Base-by-base conservation (phyloP, 2,113 vertebrate species). In the Sapajus apella region DNA sequence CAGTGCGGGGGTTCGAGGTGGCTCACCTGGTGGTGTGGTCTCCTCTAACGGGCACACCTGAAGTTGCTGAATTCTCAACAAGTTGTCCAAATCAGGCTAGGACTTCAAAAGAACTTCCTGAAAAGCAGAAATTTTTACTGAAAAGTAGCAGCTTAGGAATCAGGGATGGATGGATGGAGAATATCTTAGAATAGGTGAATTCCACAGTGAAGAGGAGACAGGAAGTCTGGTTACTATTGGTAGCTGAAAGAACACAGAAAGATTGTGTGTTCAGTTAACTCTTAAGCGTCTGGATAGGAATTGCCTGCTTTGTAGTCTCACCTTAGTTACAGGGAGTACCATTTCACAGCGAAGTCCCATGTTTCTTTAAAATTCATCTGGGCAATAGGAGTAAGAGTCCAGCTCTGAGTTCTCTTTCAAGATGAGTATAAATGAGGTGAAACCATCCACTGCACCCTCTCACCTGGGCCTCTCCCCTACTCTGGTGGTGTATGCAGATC, bases 401-500 rank as follows among this genome's bases (percentile, higher is more conserved):
- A 68, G 37, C 61, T 73, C 80, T 70, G 83, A 89, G 80, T 90
- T 90, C 61, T 72, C 58, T 82, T 75, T 68, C 32, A 2, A 85
- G 70, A 91, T 79, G 58, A 96, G n/a, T 64, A 5, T 61, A 55
- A 56, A 64, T 43, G 37, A 80, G 30, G 23, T 2, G 30, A 55
- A 43, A 1, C 58, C 75, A 2, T 21, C 47, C 10, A 0, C 13
- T 20, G 30, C 40, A 0, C 11, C 13, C 47, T 3, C 6, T 68
- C 8, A 20, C 35, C 43, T 3, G 25, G 37, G 30, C 40, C 25
- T 20, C 76, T 66, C 30, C 47, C 79, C 37, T 47, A 27, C 61
- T 20, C 32, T 8, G n/a, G 25, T 7, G 3, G 52, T 0, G 0
- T 0, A 0, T 14, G 7, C 79, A 86, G 21, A 47, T 5, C 5